Evolutionary conservation across 2,888 invertebrate species (phyloP).

Genomic region (Spodoptera littoralis): DNA sequence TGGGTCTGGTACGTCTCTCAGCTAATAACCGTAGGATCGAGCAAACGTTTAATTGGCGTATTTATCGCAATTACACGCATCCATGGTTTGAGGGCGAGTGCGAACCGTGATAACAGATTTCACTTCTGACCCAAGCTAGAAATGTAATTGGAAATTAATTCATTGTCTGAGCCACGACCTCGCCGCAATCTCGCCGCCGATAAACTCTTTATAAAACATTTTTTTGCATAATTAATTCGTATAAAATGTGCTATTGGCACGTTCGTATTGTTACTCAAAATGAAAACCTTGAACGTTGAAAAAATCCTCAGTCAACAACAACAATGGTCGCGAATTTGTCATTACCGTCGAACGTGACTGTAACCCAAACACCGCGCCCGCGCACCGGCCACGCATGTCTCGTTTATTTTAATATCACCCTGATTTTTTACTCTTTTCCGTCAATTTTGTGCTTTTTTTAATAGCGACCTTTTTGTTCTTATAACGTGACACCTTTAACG

Average conservation of each 20-base stretch:
- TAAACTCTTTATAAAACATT: conserved; percentile 59
- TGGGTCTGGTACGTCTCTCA: conserved; percentile 56
- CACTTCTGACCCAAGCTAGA: conserved; percentile 82
- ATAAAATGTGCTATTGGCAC: conserved; percentile 82
- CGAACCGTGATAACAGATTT: conserved; percentile 77
- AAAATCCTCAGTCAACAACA: conserved; percentile 78
- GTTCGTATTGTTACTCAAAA: conserved; percentile 80
- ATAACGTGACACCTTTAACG: conserved; percentile 77
- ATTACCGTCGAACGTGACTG: conserved; percentile 84
- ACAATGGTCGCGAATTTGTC: conserved; percentile 84
- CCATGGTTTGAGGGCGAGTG: conserved; percentile 81
- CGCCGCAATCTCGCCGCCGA: conserved; percentile 58
- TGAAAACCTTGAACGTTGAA: conserved; percentile 79
- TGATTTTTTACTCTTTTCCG: conserved; percentile 80
- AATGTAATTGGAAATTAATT: conserved; percentile 78
- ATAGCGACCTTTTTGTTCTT: conserved; percentile 66
- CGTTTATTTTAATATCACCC: conserved; percentile 82
- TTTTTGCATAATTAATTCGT: conserved; percentile 80
- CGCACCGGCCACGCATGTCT: conserved; percentile 71
- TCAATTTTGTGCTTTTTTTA: conserved; percentile 70
- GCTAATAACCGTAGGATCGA: conserved; percentile 76
- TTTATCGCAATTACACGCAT: conserved; percentile 87
- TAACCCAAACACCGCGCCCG: conserved; percentile 73
- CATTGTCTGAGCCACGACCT: conserved; percentile 69
- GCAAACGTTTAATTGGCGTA: conserved; percentile 79